These are phyloP conservation scores for Agrotis exclamationis DNA, from an alignment of 2,888 invertebrate species.

Conservation along the genomic window DNA sequence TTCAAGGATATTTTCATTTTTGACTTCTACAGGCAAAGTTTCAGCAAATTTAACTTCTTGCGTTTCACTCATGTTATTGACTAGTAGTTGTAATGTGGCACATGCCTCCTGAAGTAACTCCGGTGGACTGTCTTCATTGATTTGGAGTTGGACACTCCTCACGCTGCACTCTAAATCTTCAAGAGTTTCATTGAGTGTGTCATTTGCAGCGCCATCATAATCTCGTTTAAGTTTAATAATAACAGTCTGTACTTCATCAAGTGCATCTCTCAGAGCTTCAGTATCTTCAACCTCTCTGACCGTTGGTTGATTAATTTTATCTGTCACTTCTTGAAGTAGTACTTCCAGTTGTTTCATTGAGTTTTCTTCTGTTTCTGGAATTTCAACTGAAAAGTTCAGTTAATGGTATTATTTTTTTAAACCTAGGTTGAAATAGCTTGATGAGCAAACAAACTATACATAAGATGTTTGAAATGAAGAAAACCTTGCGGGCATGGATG, in stretches of 20 bases:
- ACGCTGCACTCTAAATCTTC: slow-evolving; percentile 89
- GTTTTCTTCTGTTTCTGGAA: slow-evolving; percentile 64
- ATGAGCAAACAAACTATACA: no score
- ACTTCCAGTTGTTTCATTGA: slow-evolving; percentile 76
- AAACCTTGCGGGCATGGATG: background rate
- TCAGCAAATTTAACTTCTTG: slow-evolving; percentile 68
- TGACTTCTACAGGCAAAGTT: slow-evolving; percentile 56
- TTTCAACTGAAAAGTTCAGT: slow-evolving; percentile 63
- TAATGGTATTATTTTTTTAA: background rate
- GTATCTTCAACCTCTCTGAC: slow-evolving; percentile 71
- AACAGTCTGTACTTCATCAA: slow-evolving; percentile 88
- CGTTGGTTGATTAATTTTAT: slow-evolving; percentile 72
- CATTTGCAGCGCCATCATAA: slow-evolving; percentile 79
- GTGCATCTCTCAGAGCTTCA: slow-evolving; percentile 78
- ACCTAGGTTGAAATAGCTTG: no score
- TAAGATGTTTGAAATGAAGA: background rate
- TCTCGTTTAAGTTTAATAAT: slow-evolving; percentile 86
- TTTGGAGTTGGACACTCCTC: slow-evolving; percentile 87
- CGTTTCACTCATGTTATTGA: slow-evolving; percentile 79
- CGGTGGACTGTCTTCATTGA: slow-evolving; percentile 84
- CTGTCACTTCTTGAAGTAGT: slow-evolving; percentile 80
- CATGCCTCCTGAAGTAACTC: slow-evolving; percentile 84
- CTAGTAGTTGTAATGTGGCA: slow-evolving; percentile 82
- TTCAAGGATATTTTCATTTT: slow-evolving; percentile 68
- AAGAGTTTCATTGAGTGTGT: slow-evolving; percentile 87